Evolutionary conservation across 1,140 invertebrate species (phyloP).

Genomic region (Neodiprion fabricii): DNA sequence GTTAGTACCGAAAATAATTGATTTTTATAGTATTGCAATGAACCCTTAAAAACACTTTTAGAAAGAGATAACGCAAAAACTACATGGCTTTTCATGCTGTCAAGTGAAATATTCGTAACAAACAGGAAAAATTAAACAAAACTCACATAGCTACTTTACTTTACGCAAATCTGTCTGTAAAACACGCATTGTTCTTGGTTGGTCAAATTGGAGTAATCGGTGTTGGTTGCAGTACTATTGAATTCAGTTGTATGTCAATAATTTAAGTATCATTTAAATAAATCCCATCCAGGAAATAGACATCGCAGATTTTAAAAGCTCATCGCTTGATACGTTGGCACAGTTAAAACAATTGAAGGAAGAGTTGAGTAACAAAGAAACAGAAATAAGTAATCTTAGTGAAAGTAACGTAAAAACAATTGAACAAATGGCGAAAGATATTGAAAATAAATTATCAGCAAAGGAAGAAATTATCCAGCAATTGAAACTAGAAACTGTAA

Average conservation of each 20-base stretch:
- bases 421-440: slow-evolving; percentile 44
- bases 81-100: too few relatives aligned
- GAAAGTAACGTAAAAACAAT: slow-evolving; percentile 41
- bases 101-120: neutral
- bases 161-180: too few relatives aligned
- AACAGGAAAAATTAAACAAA: neutral
- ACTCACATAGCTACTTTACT: too few relatives aligned
- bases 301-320: slow-evolving; percentile 31
- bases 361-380: slow-evolving; percentile 39
- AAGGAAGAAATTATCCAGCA: slow-evolving; percentile 47
- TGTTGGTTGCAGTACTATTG: too few relatives aligned
- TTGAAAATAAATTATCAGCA: slow-evolving; percentile 42
- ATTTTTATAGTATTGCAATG: too few relatives aligned
- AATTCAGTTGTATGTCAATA: too few relatives aligned
- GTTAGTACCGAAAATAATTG: slow-evolving; percentile 26
- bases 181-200: neutral
- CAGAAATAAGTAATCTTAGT: slow-evolving; percentile 47
- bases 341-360: slow-evolving; percentile 42
- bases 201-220: too few relatives aligned
- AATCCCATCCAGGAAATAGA: slow-evolving; percentile 40
- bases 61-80: too few relatives aligned
- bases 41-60: too few relatives aligned
- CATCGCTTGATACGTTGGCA: slow-evolving; percentile 30
- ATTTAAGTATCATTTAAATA: neutral
- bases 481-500: slow-evolving; percentile 38